A percentile compares a stretch with the other conserved stretches of the same genome.
Conservation (phyloP, 1,140 invertebrate species). For the Magallana angulata region DNA sequence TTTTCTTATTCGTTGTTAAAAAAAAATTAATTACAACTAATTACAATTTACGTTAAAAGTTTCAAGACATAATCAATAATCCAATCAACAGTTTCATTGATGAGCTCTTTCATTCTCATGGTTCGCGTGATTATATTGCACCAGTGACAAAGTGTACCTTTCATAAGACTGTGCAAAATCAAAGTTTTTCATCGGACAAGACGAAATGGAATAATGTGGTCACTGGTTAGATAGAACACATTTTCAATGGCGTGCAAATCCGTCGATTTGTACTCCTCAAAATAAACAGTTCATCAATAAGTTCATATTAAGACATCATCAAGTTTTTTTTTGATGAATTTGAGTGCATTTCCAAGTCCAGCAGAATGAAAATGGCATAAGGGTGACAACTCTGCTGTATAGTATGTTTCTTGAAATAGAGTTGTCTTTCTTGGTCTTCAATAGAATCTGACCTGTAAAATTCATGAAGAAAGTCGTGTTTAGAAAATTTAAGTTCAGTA, state of each 20-base stretch:
- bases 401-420: background rate
- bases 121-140: background rate
- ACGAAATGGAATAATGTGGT: background rate
- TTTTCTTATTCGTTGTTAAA: background rate
- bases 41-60: background rate
- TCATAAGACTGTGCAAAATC: background rate
- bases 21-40: background rate
- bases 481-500: no score
- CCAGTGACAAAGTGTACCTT: background rate
- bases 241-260: background rate
- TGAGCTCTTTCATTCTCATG: background rate
- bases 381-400: background rate
- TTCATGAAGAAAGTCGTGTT: no score
- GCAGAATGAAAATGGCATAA: background rate
- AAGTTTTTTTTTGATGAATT: no score
- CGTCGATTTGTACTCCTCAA: no score
- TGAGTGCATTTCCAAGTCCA: no score
- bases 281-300: no score
- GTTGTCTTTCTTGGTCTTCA: background rate
- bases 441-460: background rate
- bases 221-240: conserved; percentile 20
- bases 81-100: background rate
- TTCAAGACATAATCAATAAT: background rate
- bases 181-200: background rate
- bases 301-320: no score